phyloP scores from a whole-genome alignment of 2,113 vertebrate species.

The Penelope pileata region DNA sequence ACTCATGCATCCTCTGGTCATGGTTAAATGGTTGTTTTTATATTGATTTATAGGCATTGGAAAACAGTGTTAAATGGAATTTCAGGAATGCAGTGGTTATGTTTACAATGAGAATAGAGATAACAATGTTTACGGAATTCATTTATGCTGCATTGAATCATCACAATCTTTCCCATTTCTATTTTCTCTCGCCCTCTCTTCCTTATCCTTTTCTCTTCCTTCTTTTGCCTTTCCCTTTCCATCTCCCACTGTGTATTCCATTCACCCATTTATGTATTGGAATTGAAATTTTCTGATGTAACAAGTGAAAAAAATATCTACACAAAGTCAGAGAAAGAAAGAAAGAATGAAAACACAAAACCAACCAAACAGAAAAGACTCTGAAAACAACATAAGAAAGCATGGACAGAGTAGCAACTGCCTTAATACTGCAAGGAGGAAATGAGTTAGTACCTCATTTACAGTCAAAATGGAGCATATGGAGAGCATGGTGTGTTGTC shows the following conservation, averaged over 20 bases:
- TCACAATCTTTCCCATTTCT: neutral
- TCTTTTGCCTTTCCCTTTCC: neutral
- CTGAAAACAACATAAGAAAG: neutral
- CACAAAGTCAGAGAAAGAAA: neutral
- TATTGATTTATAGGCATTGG: neutral
- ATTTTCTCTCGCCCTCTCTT: neutral
- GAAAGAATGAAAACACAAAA: neutral
- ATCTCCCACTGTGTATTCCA: too few species aligned
- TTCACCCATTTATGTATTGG: neutral
- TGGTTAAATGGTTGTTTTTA: neutral
- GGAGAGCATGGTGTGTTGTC: neutral
- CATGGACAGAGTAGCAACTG: neutral
- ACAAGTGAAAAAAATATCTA: neutral
- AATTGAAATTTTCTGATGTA: neutral
- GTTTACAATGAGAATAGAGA: neutral
- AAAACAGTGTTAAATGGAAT: neutral
- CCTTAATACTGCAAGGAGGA: neutral
- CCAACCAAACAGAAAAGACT: neutral
- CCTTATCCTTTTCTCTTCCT: neutral
- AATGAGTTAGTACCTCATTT: neutral
- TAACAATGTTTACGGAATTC: neutral
- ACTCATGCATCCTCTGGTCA: neutral
- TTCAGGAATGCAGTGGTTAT: neutral
- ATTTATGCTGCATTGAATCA: neutral
- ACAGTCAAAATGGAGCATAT: conserved; percentile 32